Percentiles rank a stretch among this genome's conserved stretches.
phyloP scores from a whole-genome alignment of 2,113 vertebrate genomes.

The Strix uralensis region DNA sequence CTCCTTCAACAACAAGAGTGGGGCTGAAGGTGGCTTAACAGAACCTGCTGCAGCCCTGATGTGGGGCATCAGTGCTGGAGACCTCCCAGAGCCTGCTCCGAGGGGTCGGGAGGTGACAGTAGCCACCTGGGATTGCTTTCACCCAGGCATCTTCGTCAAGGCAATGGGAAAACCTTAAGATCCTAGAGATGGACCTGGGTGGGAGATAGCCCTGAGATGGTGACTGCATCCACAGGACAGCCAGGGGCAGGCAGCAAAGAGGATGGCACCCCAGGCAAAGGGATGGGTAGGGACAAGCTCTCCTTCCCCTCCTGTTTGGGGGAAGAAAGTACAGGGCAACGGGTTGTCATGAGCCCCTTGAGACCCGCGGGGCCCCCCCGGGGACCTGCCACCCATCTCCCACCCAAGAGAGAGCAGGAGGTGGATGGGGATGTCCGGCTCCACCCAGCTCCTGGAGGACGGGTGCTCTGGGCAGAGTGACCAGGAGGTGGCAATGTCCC shows the following conservation, averaged over 20 bases:
- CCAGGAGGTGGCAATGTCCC: constrained; percentile 64
- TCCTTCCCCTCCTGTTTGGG: background rate
- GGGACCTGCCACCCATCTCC: background rate
- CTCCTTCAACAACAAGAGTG: accelerated
- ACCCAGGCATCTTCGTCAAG: background rate
- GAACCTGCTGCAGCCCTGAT: background rate
- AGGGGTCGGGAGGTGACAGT: accelerated
- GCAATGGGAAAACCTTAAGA: background rate
- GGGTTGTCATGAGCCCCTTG: background rate
- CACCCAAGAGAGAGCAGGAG: background rate
- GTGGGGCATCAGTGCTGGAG: background rate
- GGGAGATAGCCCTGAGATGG: background rate
- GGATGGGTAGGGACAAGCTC: background rate
- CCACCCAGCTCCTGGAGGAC: background rate
- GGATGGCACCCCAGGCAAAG: background rate
- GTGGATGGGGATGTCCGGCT: background rate
- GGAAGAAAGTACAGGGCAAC: background rate
- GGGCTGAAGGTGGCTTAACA: background rate
- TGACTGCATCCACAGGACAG: background rate
- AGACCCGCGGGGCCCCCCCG: accelerated
- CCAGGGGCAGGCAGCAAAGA: accelerated
- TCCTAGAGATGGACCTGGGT: background rate
- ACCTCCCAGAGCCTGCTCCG: background rate
- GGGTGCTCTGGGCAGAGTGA: constrained; percentile 19
- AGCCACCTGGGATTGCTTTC: background rate